Evolutionary conservation across 2,888 invertebrate genomes (phyloP).

Genomic region (Acrobasis suavella): DNA sequence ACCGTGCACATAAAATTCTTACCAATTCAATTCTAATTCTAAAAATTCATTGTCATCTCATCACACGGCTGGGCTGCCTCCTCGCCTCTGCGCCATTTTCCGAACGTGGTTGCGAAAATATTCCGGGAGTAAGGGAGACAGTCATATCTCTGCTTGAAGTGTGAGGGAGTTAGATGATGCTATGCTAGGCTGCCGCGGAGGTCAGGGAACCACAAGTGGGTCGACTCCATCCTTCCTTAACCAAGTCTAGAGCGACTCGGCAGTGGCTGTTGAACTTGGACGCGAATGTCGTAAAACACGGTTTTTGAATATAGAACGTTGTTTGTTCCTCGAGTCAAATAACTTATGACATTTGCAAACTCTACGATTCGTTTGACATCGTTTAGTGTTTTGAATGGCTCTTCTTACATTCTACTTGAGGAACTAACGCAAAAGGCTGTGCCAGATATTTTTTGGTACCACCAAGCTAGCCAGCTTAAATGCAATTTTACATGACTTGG

Average conservation of each 20-base stretch:
- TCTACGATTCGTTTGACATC: conserved; percentile 27
- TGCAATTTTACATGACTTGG: too few species aligned
- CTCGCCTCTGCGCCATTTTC: conserved; percentile 68
- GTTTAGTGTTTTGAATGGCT: conserved; percentile 25
- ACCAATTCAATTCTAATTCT: conserved; percentile 38
- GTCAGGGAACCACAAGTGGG: conserved; percentile 81
- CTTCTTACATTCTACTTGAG: not conserved
- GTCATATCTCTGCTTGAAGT: conserved; percentile 32
- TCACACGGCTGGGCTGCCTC: conserved; percentile 46
- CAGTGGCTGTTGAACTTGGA: conserved; percentile 74
- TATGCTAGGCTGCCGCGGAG: conserved; percentile 74
- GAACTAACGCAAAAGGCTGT: not conserved
- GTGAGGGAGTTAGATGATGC: conserved; percentile 50
- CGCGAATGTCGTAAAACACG: conserved; percentile 65
- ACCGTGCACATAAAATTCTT: conserved; percentile 20
- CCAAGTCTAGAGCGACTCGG: conserved; percentile 55
- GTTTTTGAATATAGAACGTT: conserved; percentile 67
- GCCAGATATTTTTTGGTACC: too few species aligned
- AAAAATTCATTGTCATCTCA: conserved; percentile 56
- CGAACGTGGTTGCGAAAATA: conserved; percentile 76
- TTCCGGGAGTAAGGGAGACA: conserved; percentile 73
- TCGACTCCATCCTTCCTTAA: conserved; percentile 78
- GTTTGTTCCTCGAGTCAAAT: conserved; percentile 37
- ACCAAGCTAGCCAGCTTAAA: too few species aligned
- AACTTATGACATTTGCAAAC: conserved; percentile 34